Conservation (phyloP, 2,113 vertebrate genomes). For the Corythornis vintsioides region DNA sequence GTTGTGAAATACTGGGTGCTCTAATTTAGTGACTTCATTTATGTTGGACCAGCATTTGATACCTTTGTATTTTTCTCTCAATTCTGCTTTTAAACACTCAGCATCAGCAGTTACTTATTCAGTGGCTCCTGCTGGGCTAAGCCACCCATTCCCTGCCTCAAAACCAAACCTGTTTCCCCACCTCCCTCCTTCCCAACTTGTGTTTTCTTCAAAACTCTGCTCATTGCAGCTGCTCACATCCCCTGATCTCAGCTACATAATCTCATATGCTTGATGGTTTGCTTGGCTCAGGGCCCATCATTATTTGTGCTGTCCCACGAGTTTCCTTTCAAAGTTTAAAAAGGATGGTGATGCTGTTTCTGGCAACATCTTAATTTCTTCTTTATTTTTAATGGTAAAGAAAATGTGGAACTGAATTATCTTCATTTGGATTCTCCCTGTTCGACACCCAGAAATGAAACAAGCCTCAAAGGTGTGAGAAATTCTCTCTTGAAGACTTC, state of each 20-base stretch:
- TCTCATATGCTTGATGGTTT: neutral
- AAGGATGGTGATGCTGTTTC: neutral
- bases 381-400: constrained; percentile 52
- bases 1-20: constrained; percentile 42
- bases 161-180: neutral
- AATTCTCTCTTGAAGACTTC: neutral
- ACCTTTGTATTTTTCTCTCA: constrained; percentile 20
- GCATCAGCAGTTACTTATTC: neutral
- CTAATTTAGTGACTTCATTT: neutral
- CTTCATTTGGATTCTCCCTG: neutral
- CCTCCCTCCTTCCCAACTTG: neutral
- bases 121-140: neutral
- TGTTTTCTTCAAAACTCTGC: neutral
- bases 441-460: constrained; percentile 20
- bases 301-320: neutral
- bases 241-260: neutral
- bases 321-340: neutral
- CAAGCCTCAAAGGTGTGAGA: neutral
- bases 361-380: neutral
- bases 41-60: neutral
- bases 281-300: neutral
- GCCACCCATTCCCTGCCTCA: neutral
- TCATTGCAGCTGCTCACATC: neutral
- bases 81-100: neutral
- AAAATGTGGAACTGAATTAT: neutral